Conservation (phyloP, 23 tunicate species). For the Styela clava region DNA sequence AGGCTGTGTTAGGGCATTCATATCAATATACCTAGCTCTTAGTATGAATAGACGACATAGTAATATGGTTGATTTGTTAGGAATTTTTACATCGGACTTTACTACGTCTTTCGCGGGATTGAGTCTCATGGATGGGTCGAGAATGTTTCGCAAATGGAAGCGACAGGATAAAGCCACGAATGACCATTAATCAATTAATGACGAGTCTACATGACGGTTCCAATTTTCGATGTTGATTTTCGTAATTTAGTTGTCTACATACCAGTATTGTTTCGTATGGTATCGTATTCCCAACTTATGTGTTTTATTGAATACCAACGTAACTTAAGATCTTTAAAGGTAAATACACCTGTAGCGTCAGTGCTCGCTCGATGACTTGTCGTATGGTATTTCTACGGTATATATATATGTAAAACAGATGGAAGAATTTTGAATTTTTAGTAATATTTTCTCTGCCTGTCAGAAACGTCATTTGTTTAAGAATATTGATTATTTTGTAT, state of each 20-base stretch:
- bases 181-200: no score
- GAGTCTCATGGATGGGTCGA: no score
- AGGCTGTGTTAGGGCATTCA: neutral
- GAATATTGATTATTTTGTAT: no score
- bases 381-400: neutral
- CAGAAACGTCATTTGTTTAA: no score
- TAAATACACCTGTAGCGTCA: conserved; percentile 17
- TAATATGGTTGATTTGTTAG: no score
- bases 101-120: no score
- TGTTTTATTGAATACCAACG: conserved; percentile 1
- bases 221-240: no score
- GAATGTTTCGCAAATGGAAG: no score
- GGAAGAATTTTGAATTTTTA: neutral
- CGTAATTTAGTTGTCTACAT: neutral
- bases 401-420: neutral
- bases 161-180: no score
- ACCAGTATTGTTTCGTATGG: neutral
- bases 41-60: neutral
- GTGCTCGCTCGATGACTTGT: no score
- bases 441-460: neutral
- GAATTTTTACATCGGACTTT: no score
- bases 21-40: neutral
- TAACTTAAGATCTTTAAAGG: conserved; percentile 6
- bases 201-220: no score
- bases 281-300: neutral